Percentiles rank a stretch among this genome's conserved stretches.
Conservation (phyloP, 2,888 invertebrate genomes). For the Tipula confusa region DNA sequence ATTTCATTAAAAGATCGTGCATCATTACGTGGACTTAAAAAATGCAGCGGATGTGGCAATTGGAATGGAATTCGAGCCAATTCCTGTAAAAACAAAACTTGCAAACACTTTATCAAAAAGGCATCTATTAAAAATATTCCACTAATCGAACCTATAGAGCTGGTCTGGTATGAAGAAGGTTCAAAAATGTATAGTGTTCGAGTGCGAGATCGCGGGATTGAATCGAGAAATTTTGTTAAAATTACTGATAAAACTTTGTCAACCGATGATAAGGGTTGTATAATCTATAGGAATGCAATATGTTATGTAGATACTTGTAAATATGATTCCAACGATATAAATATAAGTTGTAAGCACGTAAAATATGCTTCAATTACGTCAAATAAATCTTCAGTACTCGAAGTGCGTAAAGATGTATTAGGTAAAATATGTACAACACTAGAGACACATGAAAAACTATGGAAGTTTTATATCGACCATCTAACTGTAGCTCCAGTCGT, state of each 20-base stretch:
- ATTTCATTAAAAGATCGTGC: slow-evolving; percentile 5
- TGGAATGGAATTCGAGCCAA: slow-evolving; percentile 72
- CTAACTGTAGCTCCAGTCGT: slow-evolving; percentile 42
- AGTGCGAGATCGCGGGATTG: slow-evolving; percentile 63
- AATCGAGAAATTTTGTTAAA: slow-evolving; percentile 70
- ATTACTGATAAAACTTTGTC: slow-evolving; percentile 48
- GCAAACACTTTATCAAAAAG: slow-evolving; percentile 49
- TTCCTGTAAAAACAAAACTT: slow-evolving; percentile 66
- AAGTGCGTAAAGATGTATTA: slow-evolving; percentile 42
- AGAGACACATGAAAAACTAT: slow-evolving; percentile 43
- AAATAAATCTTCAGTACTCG: slow-evolving; percentile 40
- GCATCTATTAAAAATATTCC: slow-evolving; percentile 32
- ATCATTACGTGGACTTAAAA: slow-evolving; percentile 59
- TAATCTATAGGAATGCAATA: slow-evolving; percentile 41
- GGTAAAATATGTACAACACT: slow-evolving; percentile 43
- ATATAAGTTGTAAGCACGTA: slow-evolving; percentile 44
- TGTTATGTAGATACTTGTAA: slow-evolving; percentile 44
- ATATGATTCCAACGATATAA: slow-evolving; percentile 38
- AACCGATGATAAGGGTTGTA: slow-evolving; percentile 46
- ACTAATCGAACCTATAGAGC: slow-evolving; percentile 44
- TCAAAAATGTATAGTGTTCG: slow-evolving; percentile 65
- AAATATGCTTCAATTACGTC: slow-evolving; percentile 39
- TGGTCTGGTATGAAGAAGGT: slow-evolving; percentile 56
- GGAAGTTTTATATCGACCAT: slow-evolving; percentile 44
- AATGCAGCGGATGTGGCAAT: slow-evolving; percentile 70